Evolutionary conservation across 2,888 invertebrate genomes (phyloP).

Genomic region (Ophion slaviceki): DNA sequence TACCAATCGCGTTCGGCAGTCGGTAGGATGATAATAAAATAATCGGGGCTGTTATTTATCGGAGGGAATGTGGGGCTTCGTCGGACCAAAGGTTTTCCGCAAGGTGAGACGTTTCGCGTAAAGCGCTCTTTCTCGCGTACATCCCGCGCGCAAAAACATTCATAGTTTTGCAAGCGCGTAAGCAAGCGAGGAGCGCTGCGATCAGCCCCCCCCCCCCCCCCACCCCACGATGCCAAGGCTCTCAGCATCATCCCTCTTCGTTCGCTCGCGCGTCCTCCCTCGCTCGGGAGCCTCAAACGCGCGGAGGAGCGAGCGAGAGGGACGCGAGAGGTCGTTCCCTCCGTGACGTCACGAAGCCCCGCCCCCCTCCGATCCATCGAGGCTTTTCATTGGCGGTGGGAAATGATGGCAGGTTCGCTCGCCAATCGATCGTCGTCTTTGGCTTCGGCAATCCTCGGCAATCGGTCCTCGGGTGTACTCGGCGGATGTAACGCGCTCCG

Average conservation of each 20-base stretch:
- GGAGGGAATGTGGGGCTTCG: too few species aligned
- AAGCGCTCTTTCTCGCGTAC: constrained; percentile 29
- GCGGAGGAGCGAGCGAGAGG: constrained; percentile 5
- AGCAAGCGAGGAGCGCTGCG: constrained; percentile 39
- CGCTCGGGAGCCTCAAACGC: neutral
- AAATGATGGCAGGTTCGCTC: constrained; percentile 82
- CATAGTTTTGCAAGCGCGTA: constrained; percentile 41
- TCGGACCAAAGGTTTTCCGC: neutral
- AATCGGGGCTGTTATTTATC: neutral
- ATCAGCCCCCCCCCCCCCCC: neutral
- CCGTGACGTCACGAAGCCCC: constrained; percentile 78
- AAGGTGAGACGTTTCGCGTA: constrained; percentile 21
- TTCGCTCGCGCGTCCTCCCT: constrained; percentile 47
- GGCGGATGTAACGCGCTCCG: constrained; percentile 1
- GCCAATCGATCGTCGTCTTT: constrained; percentile 82
- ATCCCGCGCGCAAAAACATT: constrained; percentile 23
- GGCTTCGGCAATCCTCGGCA: constrained; percentile 52
- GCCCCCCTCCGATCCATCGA: constrained; percentile 71
- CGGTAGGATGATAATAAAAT: too few species aligned
- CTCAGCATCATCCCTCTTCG: constrained; percentile 29
- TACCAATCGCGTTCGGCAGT: neutral
- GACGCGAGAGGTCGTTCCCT: constrained; percentile 75
- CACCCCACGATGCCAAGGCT: constrained; percentile 22
- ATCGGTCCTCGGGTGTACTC: constrained; percentile 16
- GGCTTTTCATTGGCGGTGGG: constrained; percentile 76